A percentile compares a stretch with the other conserved stretches of the same genome.
These are phyloP conservation scores for Macroglossus sobrinus DNA, from an alignment of 2,113 vertebrate genomes.

Conservation along the genomic window DNA sequence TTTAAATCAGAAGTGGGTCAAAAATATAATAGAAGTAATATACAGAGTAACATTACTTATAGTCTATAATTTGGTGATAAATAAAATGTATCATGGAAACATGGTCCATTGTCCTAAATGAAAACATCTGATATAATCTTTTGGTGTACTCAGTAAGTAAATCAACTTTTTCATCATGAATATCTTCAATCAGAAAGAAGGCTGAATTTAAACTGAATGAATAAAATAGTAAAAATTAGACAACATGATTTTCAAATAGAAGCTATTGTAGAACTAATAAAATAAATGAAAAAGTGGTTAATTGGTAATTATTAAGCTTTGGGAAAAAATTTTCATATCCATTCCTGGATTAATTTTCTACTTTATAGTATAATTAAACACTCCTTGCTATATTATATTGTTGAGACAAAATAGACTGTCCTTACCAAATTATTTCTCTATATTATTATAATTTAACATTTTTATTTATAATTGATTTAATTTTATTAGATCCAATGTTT, in stretches of 20 bases:
- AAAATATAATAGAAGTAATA: not conserved
- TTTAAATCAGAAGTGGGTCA: not conserved
- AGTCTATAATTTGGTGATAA: not conserved
- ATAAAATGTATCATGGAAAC: not conserved
- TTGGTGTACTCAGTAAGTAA: constrained; percentile 46
- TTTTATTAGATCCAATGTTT: not conserved
- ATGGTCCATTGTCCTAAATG: not conserved
- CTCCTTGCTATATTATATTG: not conserved
- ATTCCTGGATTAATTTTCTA: not conserved
- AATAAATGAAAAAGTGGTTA: not conserved
- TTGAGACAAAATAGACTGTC: not conserved
- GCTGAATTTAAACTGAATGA: not conserved
- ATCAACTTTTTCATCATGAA: not conserved
- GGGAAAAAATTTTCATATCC: not conserved
- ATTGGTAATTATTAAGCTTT: not conserved
- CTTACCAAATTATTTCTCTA: not conserved
- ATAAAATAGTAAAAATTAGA: not conserved
- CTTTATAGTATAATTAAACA: not conserved
- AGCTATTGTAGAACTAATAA: not conserved
- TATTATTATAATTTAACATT: not conserved
- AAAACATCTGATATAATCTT: not conserved
- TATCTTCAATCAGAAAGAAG: not conserved
- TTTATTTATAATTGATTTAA: not conserved
- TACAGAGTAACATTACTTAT: not conserved
- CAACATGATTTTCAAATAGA: not conserved